Evolutionary conservation across 2,113 vertebrate genomes (phyloP), one percentile per base, ranked within the genome.

Genomic region (Ciconia stormi): DNA sequence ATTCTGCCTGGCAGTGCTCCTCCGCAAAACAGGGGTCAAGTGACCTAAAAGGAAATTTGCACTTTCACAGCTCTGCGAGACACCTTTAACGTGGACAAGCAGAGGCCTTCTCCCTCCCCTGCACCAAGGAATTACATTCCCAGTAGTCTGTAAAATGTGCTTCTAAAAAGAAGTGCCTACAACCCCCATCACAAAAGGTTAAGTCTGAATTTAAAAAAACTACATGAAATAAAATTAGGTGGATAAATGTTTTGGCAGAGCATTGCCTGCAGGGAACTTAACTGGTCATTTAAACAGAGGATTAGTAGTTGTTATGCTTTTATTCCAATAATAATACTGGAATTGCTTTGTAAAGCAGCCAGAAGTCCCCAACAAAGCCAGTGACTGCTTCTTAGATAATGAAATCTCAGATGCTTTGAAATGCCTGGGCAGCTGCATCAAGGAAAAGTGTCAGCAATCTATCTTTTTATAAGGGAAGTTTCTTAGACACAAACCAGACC

Each of bases 221-320:
- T 14, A 46, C 86, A 27, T 2, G 72, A 34, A 89, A 89, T 79
- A 82, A 93, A 96, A 96, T 61, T 32, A 90, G 85, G 73, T 79
- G 91, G 89, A 82, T 95, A 69, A 95, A 93, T 73, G 71, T 69
- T 97, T 92, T 95, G 96, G 96, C 93, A 91, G 89, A 80, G 82
- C 58, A 20, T 11, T 11, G 87, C 87, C 92, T 82, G 63, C 55
- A 62, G 94, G 96, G 94, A 92, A 61, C 91, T 93, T 22, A 34
- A 34, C 84, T 91, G 96, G 89, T 66, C 93, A 82, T 92, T 96
- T 93, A 80, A 84, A 40, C 55, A 56, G 40, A 82, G 62, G 94
- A 95, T 95, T 96, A 92, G 92, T 49, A 53, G 61, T 91, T 90
- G 72, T 83, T 62, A 27, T 34, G 91, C 8, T 95, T 97, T 90